phyloP scores from a whole-genome alignment of 2,888 invertebrate species.

The Didymodactylos carnosus region DNA sequence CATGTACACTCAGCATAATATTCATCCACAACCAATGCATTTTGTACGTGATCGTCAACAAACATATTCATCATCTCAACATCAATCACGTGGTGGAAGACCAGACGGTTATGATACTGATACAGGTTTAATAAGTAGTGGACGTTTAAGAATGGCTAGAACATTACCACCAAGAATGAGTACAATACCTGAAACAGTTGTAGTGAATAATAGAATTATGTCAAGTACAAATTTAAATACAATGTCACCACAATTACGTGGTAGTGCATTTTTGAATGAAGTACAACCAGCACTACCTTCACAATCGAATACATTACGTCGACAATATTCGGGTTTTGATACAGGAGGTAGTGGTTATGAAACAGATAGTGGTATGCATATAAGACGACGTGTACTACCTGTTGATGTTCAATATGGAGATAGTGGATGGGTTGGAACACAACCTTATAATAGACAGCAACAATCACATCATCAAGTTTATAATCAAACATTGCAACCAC shows the following conservation, averaged over 20 bases:
- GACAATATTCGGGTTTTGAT: no score
- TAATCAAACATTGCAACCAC: neutral
- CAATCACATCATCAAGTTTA: neutral
- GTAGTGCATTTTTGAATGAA: neutral
- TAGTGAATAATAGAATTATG: neutral
- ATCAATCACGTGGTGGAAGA: neutral
- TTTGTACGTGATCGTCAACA: neutral
- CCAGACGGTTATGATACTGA: neutral
- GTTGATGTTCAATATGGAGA: neutral
- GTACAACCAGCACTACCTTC: no score
- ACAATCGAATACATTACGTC: neutral
- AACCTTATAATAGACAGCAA: neutral
- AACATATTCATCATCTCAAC: no score
- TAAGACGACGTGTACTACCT: neutral
- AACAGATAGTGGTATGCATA: neutral
- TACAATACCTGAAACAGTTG: neutral
- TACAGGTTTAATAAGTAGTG: neutral
- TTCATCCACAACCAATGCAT: neutral
- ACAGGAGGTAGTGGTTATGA: neutral
- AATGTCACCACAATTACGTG: neutral
- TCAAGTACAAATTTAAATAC: neutral
- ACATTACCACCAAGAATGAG: neutral
- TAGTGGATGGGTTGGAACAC: neutral
- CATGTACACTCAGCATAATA: neutral
- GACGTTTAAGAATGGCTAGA: neutral